These are phyloP conservation scores for Eurystomus glaucurus DNA, from an alignment of 2,797 vertebrate species.

Conservation along the genomic window DNA sequence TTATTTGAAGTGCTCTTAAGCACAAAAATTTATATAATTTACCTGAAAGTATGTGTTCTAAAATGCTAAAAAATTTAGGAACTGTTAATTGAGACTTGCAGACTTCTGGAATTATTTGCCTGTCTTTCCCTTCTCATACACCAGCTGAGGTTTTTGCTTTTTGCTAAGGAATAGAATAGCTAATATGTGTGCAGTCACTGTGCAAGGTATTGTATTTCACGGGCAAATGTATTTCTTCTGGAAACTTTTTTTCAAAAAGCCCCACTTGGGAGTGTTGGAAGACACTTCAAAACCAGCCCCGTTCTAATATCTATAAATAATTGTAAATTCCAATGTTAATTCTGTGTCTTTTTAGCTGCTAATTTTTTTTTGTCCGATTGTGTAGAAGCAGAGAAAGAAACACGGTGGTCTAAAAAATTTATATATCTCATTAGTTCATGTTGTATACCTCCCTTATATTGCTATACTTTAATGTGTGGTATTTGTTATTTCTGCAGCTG, in stretches of 20 bases:
- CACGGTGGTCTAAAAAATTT: background rate
- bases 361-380: background rate
- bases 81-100: background rate
- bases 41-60: background rate
- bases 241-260: background rate
- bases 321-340: background rate
- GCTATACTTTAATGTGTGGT: background rate
- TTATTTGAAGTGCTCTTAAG: background rate
- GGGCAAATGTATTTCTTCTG: background rate
- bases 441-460: rapidly evolving
- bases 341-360: background rate
- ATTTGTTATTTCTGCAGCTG: background rate
- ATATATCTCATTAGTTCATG: background rate
- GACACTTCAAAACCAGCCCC: background rate
- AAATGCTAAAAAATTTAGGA: too few relatives aligned
- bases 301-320: background rate
- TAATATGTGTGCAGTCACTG: background rate
- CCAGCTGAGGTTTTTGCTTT: background rate
- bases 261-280: background rate
- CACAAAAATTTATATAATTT: background rate
- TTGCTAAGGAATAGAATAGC: background rate
- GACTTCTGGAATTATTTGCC: background rate
- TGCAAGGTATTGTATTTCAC: background rate
- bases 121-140: background rate
- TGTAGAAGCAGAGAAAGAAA: background rate